Percentiles rank a stretch among this genome's conserved stretches.
phyloP scores from a whole-genome alignment of 2,888 invertebrate species.

The Hoplodrina blanda region DNA sequence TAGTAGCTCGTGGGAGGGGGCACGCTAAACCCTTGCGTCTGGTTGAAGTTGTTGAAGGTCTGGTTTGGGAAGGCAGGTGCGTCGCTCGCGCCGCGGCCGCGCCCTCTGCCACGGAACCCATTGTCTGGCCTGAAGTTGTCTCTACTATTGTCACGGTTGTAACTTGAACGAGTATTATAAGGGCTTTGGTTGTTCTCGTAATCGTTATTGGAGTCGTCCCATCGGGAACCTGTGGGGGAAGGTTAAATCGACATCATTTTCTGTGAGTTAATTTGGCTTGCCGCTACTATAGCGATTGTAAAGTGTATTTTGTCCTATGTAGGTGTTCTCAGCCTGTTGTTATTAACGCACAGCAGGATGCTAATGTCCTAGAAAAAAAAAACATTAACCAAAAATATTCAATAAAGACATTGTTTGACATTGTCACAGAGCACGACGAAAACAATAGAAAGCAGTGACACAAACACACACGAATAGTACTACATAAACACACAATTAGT shows the following conservation, averaged over 20 bases:
- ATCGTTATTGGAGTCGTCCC: slow-evolving; percentile 75
- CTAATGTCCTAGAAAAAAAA: neutral
- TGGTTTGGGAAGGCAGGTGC: slow-evolving; percentile 38
- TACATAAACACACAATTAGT: slow-evolving; percentile 41
- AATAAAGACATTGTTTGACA: neutral
- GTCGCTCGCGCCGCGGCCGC: slow-evolving; percentile 55
- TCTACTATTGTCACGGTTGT: slow-evolving; percentile 54
- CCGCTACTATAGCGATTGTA: slow-evolving; percentile 21
- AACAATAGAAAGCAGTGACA: slow-evolving; percentile 7
- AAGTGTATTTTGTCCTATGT: neutral
- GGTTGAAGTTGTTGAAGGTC: slow-evolving; percentile 61
- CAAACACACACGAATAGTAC: slow-evolving; percentile 18
- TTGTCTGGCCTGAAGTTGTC: slow-evolving; percentile 70
- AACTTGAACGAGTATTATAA: slow-evolving; percentile 60
- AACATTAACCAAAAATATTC: neutral
- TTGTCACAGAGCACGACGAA: slow-evolving; percentile 2
- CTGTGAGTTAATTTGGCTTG: neutral
- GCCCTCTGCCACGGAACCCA: slow-evolving; percentile 76
- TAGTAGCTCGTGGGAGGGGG: slow-evolving; percentile 83
- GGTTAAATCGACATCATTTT: slow-evolving; percentile 8
- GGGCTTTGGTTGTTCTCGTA: slow-evolving; percentile 58
- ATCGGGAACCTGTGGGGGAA: slow-evolving; percentile 71
- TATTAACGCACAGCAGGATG: neutral
- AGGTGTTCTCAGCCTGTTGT: slow-evolving; percentile 1
- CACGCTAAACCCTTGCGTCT: slow-evolving; percentile 63